Conservation (phyloP, 2,113 vertebrate species). For the Lanius ludovicianus region DNA sequence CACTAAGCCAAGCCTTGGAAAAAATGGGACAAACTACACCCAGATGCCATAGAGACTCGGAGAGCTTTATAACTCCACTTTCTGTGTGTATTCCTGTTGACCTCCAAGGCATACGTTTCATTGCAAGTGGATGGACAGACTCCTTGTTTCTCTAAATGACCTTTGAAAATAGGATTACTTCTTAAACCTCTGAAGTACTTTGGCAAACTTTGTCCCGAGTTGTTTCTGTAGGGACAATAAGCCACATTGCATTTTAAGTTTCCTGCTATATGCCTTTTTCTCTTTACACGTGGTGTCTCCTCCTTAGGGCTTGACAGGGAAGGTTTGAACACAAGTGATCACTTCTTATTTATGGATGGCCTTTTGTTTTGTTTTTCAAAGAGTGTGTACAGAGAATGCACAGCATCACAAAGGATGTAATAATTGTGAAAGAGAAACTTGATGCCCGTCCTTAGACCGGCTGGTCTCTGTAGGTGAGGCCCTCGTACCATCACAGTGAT, state of each 20-base stretch:
- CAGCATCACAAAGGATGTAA: neutral
- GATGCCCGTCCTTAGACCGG: neutral
- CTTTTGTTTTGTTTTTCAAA: slow-evolving; percentile 5
- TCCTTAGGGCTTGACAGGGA: neutral
- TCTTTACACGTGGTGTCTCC: neutral
- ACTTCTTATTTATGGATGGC: neutral
- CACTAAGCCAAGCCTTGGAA: neutral
- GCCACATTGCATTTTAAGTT: neutral
- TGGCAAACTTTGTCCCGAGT: slow-evolving; percentile 18
- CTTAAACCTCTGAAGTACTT: slow-evolving; percentile 50
- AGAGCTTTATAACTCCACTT: neutral
- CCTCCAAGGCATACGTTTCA: neutral
- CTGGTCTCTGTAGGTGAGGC: neutral
- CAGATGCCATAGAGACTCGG: neutral
- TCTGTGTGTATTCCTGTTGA: neutral
- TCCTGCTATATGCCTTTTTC: neutral
- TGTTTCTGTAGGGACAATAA: neutral
- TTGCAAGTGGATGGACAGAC: slow-evolving; percentile 8
- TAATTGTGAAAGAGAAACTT: slow-evolving; percentile 19
- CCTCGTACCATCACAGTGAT: neutral
- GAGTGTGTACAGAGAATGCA: neutral
- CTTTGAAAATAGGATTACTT: slow-evolving; percentile 59
- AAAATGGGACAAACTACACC: neutral
- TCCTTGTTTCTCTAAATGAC: slow-evolving; percentile 37
- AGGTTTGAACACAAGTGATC: neutral